Percentiles rank a stretch among this genome's conserved stretches.
Evolutionary conservation across 1,140 invertebrate species (phyloP).

Genomic region (Musca vetustissima): DNA sequence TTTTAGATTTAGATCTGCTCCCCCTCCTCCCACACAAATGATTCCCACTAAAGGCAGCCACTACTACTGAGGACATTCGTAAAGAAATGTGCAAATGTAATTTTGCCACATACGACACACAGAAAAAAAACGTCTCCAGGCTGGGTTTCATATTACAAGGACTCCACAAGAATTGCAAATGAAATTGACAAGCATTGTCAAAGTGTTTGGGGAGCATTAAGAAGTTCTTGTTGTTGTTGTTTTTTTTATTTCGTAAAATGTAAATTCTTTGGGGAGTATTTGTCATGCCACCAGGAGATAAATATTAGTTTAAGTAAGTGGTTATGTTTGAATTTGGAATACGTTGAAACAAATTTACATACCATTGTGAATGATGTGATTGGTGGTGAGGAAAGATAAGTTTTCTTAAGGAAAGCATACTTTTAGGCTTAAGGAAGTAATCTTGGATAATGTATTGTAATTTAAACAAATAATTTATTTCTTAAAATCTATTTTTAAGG

Average conservation of each 20-base stretch:
- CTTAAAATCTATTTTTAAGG: too few species aligned
- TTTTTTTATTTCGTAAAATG: slow-evolving; percentile 10
- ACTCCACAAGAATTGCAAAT: slow-evolving; percentile 7
- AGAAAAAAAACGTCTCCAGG: background rate
- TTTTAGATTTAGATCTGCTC: background rate
- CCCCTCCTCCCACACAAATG: background rate
- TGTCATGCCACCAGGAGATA: background rate
- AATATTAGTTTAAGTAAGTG: slow-evolving; percentile 5
- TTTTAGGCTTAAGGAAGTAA: too few species aligned
- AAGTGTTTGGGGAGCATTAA: slow-evolving; percentile 1
- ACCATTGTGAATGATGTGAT: too few species aligned
- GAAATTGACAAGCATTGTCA: slow-evolving; percentile 24
- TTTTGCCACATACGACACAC: background rate
- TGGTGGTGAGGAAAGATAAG: too few species aligned
- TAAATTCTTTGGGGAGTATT: slow-evolving; percentile 14
- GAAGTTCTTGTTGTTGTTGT: background rate
- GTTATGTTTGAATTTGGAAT: background rate
- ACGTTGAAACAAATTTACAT: too few species aligned
- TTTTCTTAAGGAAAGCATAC: too few species aligned
- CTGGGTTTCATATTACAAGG: too few species aligned
- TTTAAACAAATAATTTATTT: too few species aligned
- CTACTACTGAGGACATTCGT: background rate
- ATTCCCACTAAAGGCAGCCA: background rate
- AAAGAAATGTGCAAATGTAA: slow-evolving; percentile 11
- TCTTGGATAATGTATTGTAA: too few species aligned